These are phyloP conservation scores for Myotis yumanensis DNA, from an alignment of 2,113 vertebrate species.

Conservation along the genomic window DNA sequence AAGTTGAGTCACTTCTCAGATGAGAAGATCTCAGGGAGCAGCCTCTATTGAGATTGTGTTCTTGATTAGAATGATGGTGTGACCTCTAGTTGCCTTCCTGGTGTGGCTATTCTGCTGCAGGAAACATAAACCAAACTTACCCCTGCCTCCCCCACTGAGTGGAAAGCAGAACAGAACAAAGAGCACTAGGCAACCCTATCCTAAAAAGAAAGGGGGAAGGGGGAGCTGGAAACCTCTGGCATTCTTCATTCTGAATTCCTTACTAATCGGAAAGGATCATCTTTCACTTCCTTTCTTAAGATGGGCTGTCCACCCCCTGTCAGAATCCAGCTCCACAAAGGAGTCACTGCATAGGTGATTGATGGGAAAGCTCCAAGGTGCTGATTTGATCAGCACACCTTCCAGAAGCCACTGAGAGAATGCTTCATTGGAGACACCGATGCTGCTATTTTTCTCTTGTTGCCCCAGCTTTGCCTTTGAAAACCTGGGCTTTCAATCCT, in stretches of 20 bases:
- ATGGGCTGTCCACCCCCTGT: not conserved
- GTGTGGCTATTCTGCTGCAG: not conserved
- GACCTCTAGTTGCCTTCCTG: constrained; percentile 8
- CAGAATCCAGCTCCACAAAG: not conserved
- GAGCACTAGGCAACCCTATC: not conserved
- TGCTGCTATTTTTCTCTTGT: not conserved
- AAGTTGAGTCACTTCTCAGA: constrained; percentile 53
- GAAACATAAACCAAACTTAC: constrained; percentile 36
- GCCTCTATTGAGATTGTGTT: constrained; percentile 48
- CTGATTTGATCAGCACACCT: not conserved
- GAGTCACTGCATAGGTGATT: not conserved
- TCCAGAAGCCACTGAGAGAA: constrained; percentile 6
- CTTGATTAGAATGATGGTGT: constrained; percentile 48
- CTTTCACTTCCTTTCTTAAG: constrained; percentile 40
- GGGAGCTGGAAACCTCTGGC: not conserved
- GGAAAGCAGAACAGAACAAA: not conserved
- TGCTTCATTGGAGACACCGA: not conserved
- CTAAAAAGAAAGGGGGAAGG: not conserved
- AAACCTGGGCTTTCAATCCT: not conserved
- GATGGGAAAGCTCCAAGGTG: not conserved
- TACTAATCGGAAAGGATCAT: not conserved
- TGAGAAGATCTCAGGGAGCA: constrained; percentile 33
- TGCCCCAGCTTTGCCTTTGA: not conserved
- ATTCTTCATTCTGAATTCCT: not conserved
- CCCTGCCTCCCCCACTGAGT: not conserved